Conservation (phyloP, 2,888 invertebrate genomes). For the Pantelozetes paolii region DNA sequence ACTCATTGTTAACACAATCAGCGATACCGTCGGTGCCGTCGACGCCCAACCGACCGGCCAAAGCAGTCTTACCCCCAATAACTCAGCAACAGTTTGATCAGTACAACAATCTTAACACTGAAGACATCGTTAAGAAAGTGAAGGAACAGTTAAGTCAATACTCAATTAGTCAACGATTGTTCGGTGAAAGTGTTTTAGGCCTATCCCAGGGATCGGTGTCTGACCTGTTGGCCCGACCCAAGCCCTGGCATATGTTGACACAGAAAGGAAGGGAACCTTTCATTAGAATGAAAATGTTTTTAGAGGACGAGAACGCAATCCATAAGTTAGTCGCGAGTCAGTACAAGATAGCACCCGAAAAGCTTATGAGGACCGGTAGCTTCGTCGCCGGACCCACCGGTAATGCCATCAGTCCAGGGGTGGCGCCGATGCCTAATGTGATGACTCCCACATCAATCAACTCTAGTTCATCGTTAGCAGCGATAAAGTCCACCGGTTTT, state of each 20-base stretch:
- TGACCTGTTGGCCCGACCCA: conserved; percentile 91
- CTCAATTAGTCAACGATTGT: conserved; percentile 93
- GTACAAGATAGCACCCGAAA: conserved; percentile 96
- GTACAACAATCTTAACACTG: conserved; percentile 95
- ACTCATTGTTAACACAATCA: conserved; percentile 74
- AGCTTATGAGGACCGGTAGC: conserved; percentile 76
- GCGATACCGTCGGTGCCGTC: conserved; percentile 78
- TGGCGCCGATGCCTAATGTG: conserved; percentile 30
- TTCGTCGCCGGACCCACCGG: conserved; percentile 46
- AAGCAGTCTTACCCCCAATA: conserved; percentile 94
- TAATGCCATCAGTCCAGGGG: conserved; percentile 40
- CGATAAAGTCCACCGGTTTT: conserved; percentile 13
- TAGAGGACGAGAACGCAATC: conserved; percentile 91
- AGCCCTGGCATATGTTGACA: conserved; percentile 98
- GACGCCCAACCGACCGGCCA: conserved; percentile 78
- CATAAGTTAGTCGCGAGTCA: conserved; percentile 93
- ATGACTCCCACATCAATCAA: conserved; percentile 36
- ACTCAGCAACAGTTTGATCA: conserved; percentile 98
- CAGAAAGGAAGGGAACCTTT: conserved; percentile 95
- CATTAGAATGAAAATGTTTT: conserved; percentile 95
- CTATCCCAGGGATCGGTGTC: conserved; percentile 95
- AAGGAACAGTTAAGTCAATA: conserved; percentile 92
- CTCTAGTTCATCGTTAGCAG: conserved; percentile 27
- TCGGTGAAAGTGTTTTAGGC: conserved; percentile 96
- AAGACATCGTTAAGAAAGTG: conserved; percentile 93